These are phyloP conservation scores for Actinia tenebrosa DNA, from an alignment of 64 coral and sea anemone genomes.

Conservation along the genomic window DNA sequence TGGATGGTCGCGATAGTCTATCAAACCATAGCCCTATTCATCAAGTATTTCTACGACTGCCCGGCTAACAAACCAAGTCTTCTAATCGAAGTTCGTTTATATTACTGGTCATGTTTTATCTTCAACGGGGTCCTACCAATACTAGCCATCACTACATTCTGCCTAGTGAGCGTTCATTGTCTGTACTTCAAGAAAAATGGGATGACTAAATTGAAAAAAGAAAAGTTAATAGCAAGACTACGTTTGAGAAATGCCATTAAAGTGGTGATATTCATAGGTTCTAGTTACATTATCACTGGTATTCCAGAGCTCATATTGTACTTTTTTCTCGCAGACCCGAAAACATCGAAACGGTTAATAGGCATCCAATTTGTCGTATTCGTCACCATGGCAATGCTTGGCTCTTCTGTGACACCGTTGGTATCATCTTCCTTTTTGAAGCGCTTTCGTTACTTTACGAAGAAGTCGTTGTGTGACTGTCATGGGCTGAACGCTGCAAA, in stretches of 20 bases:
- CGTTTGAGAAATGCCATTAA: neutral
- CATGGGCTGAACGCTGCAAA: neutral
- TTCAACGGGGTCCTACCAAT: neutral
- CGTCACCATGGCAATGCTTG: neutral
- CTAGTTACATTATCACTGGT: neutral
- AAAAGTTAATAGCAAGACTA: neutral
- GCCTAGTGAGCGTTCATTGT: neutral
- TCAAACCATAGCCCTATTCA: neutral
- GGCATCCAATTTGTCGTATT: neutral
- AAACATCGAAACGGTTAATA: neutral
- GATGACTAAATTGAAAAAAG: neutral
- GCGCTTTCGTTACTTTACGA: neutral
- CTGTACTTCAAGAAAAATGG: neutral
- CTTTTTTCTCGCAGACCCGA: neutral
- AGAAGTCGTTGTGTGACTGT: neutral
- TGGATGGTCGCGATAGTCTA: neutral
- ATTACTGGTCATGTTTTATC: neutral
- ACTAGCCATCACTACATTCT: neutral
- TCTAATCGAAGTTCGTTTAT: neutral
- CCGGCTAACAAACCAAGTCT: neutral
- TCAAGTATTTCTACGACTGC: neutral
- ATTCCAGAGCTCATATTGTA: neutral
- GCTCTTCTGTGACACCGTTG: neutral
- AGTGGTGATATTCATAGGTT: neutral
- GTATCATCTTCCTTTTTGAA: neutral